Percentiles rank a stretch among this genome's conserved stretches.
Evolutionary conservation across 2,888 invertebrate species (phyloP).

Genomic region (Chelonus formosanus): DNA sequence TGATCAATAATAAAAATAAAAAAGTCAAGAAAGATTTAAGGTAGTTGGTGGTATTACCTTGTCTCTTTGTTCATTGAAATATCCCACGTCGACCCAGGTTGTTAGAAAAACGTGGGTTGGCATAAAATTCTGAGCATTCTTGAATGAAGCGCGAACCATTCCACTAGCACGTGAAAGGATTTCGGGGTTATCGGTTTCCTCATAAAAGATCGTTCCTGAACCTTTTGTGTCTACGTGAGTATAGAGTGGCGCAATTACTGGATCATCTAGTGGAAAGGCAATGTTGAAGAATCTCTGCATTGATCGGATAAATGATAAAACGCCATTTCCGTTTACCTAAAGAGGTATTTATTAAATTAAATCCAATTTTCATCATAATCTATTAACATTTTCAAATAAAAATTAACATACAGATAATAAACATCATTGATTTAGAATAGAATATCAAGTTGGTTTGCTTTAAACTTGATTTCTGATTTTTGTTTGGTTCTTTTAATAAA

Average conservation of each 20-base stretch:
- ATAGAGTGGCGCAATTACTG: conserved; percentile 90
- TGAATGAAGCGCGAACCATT: conserved; percentile 78
- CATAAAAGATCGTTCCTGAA: conserved; percentile 78
- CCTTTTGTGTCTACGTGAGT: conserved; percentile 86
- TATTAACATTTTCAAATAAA: neutral
- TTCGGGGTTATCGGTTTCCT: conserved; percentile 72
- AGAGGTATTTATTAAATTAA: conserved; percentile 43
- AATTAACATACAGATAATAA: neutral
- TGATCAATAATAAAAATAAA: no score
- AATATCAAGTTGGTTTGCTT: no score
- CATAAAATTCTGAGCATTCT: conserved; percentile 75
- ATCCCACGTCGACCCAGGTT: conserved; percentile 91
- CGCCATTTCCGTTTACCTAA: conserved; percentile 91
- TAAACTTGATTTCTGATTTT: no score
- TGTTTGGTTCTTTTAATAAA: no score
- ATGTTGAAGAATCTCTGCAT: conserved; percentile 86
- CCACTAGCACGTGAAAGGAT: conserved; percentile 75
- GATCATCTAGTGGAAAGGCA: conserved; percentile 88
- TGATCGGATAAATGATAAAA: conserved; percentile 88
- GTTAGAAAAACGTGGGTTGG: conserved; percentile 84
- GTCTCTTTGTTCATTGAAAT: conserved; percentile 72
- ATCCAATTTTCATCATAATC: no score
- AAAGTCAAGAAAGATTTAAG: neutral
- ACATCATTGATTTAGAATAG: no score
- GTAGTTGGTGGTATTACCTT: conserved; percentile 64